Evolutionary conservation across 2,113 vertebrate genomes (phyloP).

Genomic region (Malurus cyaneus): DNA sequence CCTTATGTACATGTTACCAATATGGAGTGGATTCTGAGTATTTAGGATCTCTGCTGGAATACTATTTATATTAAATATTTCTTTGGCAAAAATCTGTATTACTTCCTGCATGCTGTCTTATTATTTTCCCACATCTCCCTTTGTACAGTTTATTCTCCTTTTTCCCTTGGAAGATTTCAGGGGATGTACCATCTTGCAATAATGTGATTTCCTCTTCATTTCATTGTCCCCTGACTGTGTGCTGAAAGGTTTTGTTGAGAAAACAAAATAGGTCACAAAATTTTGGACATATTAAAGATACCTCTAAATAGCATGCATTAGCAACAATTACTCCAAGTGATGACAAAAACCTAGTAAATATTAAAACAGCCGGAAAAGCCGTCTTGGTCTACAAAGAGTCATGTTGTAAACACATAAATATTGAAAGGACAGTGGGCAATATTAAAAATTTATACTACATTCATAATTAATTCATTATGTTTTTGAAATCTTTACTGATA

Average conservation of each 20-base stretch:
- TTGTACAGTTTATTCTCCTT: neutral
- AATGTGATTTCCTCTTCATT: neutral
- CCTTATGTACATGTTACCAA: neutral
- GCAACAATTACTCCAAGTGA: neutral
- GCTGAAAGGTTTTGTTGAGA: neutral
- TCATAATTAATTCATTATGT: neutral
- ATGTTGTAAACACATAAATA: neutral
- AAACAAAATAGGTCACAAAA: neutral
- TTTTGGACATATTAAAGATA: neutral
- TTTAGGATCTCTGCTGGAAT: neutral
- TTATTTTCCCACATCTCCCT: neutral
- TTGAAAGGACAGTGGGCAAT: neutral
- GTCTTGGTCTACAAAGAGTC: neutral
- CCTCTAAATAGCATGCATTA: neutral
- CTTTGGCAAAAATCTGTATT: neutral
- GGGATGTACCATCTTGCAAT: neutral
- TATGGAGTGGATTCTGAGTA: neutral
- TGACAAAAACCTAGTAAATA: neutral
- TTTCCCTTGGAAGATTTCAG: neutral
- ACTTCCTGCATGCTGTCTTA: neutral
- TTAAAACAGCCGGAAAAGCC: neutral
- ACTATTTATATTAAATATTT: neutral
- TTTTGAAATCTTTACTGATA: neutral
- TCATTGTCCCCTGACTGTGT: neutral
- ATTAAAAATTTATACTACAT: neutral